These are phyloP conservation scores for Dissostichus mawsoni DNA, from an alignment of 2,113 vertebrate species.

Conservation along the genomic window DNA sequence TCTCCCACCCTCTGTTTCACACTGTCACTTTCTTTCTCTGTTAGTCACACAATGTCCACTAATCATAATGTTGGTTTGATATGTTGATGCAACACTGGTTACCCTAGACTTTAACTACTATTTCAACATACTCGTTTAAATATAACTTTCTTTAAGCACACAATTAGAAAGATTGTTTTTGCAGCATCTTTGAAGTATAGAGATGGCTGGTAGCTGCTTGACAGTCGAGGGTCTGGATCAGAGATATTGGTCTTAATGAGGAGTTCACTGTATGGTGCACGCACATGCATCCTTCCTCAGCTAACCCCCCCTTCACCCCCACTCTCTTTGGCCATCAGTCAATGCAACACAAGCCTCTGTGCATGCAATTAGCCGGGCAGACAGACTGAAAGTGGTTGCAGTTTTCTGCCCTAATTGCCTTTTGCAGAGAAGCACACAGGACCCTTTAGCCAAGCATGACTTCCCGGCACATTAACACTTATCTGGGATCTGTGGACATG, in stretches of 20 bases:
- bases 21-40: not conserved
- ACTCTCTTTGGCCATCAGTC: constrained; percentile 61
- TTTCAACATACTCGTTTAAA: not conserved
- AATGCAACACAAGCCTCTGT: constrained; percentile 65
- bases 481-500: constrained; percentile 26
- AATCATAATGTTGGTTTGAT: constrained; percentile 20
- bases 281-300: constrained; percentile 38
- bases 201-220: constrained; percentile 33
- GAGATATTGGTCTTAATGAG: constrained; percentile 74
- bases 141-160: not conserved
- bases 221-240: constrained; percentile 49
- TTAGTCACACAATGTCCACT: constrained; percentile 27
- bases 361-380: constrained; percentile 76
- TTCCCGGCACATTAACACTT: constrained; percentile 52
- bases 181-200: constrained; percentile 2
- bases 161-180: constrained; percentile 10
- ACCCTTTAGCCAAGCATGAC: constrained; percentile 49
- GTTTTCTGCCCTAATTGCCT: constrained; percentile 76
- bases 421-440: constrained; percentile 61
- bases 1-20: not conserved
- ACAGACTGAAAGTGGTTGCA: constrained; percentile 69
- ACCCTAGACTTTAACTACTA: not conserved
- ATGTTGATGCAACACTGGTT: not conserved
- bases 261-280: constrained; percentile 54
- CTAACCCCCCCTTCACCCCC: constrained; percentile 2